Percentiles rank a stretch among this genome's conserved stretches.
Evolutionary conservation across 2,888 invertebrate genomes (phyloP).

Genomic region (Polyommatus icarus): DNA sequence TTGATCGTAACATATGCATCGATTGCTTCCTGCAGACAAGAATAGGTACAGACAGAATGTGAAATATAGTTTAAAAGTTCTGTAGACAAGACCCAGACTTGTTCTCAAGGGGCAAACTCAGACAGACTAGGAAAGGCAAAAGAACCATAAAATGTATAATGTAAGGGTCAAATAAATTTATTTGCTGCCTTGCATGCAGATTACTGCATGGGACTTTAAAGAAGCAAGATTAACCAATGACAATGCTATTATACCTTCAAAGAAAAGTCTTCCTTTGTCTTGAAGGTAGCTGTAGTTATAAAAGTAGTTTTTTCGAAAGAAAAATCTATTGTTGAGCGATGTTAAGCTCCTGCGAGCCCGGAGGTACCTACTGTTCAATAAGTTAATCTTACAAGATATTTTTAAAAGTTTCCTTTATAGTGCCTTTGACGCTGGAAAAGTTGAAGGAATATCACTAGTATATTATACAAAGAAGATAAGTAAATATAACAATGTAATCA

Average conservation of each 20-base stretch:
- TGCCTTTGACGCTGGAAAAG: neutral
- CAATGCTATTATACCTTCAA: neutral
- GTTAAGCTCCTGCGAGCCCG: neutral
- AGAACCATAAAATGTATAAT: neutral
- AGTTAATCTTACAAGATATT: neutral
- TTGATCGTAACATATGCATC: too few species aligned
- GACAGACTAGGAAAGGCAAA: neutral
- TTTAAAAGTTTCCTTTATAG: neutral
- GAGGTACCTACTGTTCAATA: neutral
- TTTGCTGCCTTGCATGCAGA: too few species aligned
- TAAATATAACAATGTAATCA: too few species aligned
- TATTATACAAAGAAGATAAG: too few species aligned
- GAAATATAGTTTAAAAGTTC: slow-evolving; percentile 1
- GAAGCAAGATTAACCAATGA: neutral
- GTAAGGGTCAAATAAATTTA: neutral
- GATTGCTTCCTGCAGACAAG: neutral
- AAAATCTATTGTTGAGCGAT: neutral
- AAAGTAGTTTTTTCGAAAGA: slow-evolving; percentile 5
- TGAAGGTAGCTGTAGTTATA: neutral
- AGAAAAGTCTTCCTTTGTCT: neutral
- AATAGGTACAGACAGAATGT: neutral
- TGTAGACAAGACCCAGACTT: neutral
- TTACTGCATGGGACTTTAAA: slow-evolving; percentile 2
- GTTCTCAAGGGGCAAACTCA: neutral
- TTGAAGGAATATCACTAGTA: neutral